phyloP scores from a whole-genome alignment of 2,113 vertebrate species.

The Catharus fuscescens region DNA sequence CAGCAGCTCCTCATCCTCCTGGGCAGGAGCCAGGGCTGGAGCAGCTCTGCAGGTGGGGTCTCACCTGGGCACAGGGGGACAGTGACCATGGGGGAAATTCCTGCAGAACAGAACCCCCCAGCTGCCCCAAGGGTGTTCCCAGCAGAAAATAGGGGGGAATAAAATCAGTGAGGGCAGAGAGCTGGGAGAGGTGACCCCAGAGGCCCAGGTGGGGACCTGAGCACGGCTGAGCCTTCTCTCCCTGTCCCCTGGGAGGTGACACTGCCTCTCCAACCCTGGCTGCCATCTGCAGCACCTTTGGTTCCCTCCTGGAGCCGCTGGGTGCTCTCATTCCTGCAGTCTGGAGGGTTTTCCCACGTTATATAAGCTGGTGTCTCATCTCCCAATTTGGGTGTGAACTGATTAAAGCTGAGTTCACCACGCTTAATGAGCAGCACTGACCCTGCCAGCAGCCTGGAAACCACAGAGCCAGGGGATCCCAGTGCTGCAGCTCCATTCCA shows the following conservation, averaged over 20 bases:
- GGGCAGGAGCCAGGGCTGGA: not conserved
- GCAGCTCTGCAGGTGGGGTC: not conserved
- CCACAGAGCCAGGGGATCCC: not conserved
- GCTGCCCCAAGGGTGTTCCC: not conserved
- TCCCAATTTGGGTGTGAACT: not conserved
- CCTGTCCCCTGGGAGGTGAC: not conserved
- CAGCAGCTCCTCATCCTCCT: not conserved
- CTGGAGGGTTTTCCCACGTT: not conserved
- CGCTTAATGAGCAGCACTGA: not conserved
- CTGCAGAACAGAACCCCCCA: not conserved
- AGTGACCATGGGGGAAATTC: too few species aligned
- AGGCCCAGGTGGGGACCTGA: not conserved
- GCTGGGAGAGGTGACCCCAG: not conserved
- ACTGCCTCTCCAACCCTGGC: not conserved
- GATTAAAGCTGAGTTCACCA: not conserved
- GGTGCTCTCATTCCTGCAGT: not conserved
- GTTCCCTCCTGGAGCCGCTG: not conserved
- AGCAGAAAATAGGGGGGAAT: not conserved
- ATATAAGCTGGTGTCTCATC: not conserved
- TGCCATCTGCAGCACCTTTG: not conserved
- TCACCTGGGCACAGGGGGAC: not conserved
- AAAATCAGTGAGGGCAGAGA: not conserved
- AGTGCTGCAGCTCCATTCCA: rapidly evolving
- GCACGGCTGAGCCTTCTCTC: not conserved
- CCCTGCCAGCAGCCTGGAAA: not conserved